A percentile compares a stretch with the other conserved stretches of the same genome.
Evolutionary conservation across 1,140 invertebrate species (phyloP).

Genomic region (Aporrectodea caliginosa): DNA sequence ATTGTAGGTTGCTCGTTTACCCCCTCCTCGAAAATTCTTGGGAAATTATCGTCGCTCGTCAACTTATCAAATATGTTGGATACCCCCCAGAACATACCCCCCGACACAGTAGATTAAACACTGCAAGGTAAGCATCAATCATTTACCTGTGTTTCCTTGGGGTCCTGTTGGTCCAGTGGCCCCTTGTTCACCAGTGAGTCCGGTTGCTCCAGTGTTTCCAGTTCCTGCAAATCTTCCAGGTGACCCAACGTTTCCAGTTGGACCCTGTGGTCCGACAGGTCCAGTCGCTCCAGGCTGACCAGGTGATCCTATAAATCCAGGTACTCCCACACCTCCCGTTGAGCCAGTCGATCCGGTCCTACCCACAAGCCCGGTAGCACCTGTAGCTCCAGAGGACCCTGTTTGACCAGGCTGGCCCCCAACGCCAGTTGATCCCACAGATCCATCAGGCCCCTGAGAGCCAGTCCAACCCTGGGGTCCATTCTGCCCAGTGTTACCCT

Average conservation of each 20-base stretch:
- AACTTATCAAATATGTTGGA: no score
- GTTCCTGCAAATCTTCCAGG: not conserved
- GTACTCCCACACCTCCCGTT: not conserved
- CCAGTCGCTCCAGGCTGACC: not conserved
- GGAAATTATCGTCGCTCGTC: no score
- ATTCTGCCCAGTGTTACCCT: not conserved
- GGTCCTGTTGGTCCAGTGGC: slow-evolving; percentile 6
- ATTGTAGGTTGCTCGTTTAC: no score
- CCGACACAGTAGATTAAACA: no score
- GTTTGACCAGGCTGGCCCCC: not conserved
- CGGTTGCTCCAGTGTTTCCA: slow-evolving; percentile 4
- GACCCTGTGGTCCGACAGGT: not conserved
- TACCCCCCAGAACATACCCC: no score
- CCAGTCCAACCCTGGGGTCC: not conserved
- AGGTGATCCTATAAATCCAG: not conserved
- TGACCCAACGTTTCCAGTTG: slow-evolving; percentile 4
- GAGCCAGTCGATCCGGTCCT: not conserved
- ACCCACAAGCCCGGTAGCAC: not conserved
- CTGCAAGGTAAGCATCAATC: no score
- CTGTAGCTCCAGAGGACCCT: not conserved
- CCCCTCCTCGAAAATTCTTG: no score
- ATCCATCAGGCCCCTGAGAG: not conserved
- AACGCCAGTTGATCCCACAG: not conserved
- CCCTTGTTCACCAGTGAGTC: not conserved
- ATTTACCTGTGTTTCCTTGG: not conserved